A percentile compares a stretch with the other conserved stretches of the same genome.
phyloP scores from a whole-genome alignment of 92 coral and sea anemone species.

The Umimayanthus kanabou region DNA sequence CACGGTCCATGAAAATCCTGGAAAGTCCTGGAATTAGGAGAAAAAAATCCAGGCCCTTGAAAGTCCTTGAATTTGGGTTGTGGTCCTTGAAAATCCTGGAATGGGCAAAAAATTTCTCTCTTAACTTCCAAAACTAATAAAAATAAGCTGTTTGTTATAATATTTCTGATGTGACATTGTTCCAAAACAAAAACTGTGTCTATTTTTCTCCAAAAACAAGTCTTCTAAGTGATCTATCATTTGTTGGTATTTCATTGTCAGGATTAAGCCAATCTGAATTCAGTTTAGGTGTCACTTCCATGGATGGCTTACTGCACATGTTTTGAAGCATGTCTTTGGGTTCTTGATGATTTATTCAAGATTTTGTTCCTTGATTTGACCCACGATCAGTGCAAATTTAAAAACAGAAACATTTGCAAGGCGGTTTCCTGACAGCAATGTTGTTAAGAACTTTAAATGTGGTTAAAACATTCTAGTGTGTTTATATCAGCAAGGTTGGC shows the following conservation, averaged over 20 bases:
- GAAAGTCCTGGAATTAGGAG: too few relatives aligned
- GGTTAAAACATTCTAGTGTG: too few relatives aligned
- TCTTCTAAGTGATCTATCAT: conserved; percentile 30
- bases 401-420: too few relatives aligned
- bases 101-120: not conserved
- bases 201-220: conserved; percentile 28
- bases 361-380: conserved; percentile 23
- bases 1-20: too few relatives aligned
- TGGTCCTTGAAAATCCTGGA: too few relatives aligned
- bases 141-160: not conserved
- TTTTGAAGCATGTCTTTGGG: conserved; percentile 19
- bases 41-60: too few relatives aligned
- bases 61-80: too few relatives aligned
- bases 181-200: conserved; percentile 20
- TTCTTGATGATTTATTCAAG: not conserved
- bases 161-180: not conserved
- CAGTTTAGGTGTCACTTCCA: conserved; percentile 21
- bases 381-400: not conserved
- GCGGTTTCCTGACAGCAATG: too few relatives aligned
- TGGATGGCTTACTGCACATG: not conserved
- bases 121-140: not conserved
- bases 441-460: too few relatives aligned
- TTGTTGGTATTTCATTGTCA: conserved; percentile 19
- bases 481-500: too few relatives aligned
- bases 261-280: conserved; percentile 34